Percentiles rank a stretch among this genome's conserved stretches.
Conservation (phyloP, 2,888 invertebrate species). For the Acanthosepion pharaonis region DNA sequence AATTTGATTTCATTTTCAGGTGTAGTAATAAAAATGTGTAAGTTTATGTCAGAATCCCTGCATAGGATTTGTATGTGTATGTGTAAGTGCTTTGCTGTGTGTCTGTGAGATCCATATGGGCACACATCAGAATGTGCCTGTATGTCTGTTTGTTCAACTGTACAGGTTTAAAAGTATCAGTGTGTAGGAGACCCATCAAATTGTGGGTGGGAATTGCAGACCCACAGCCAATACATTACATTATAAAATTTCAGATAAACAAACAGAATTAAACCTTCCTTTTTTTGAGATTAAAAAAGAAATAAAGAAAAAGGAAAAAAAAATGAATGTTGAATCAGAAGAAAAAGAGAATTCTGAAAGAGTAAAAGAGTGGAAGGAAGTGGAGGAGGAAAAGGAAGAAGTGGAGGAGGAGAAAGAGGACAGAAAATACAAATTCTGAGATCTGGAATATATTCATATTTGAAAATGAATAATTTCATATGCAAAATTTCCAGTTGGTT, state of each 20-base stretch:
- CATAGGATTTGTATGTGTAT: neutral
- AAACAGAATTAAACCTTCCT: neutral
- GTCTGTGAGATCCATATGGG: neutral
- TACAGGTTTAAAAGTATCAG: neutral
- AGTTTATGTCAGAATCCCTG: neutral
- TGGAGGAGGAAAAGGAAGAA: no score
- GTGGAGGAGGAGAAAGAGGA: neutral
- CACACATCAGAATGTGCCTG: neutral
- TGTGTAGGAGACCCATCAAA: neutral
- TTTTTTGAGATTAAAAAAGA: neutral
- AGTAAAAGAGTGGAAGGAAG: neutral
- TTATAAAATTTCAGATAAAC: neutral
- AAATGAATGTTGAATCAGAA: neutral
- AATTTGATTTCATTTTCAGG: neutral
- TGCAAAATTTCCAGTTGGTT: conserved; percentile 4
- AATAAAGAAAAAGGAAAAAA: neutral
- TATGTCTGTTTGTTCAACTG: neutral
- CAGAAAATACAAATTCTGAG: neutral
- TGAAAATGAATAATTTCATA: conserved; percentile 20
- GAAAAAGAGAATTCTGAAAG: neutral
- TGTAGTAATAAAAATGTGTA: neutral
- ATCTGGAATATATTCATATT: conserved; percentile 2
- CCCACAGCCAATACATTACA: neutral
- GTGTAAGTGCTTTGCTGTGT: neutral
- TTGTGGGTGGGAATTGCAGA: neutral